Evolutionary conservation across 2,888 invertebrate species (phyloP).

Genomic region (Antitype chi): DNA sequence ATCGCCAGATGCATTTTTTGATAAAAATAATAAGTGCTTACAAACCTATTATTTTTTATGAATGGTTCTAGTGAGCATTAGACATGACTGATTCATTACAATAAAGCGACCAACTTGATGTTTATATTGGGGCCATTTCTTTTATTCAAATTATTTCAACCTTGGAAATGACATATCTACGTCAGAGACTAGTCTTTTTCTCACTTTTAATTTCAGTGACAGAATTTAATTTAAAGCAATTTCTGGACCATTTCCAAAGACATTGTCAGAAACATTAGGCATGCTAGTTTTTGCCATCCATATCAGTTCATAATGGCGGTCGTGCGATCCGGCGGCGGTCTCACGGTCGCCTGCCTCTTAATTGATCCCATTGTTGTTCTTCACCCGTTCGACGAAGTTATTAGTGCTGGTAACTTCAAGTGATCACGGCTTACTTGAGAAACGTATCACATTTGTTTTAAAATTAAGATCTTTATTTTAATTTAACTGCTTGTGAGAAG

Average conservation of each 20-base stretch:
- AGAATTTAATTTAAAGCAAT: slow-evolving; percentile 29
- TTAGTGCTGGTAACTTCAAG: slow-evolving; percentile 65
- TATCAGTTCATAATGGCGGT: slow-evolving; percentile 50
- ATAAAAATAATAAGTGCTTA: slow-evolving; percentile 57
- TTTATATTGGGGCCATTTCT: not conserved
- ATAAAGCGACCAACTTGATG: not conserved
- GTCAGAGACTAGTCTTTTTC: slow-evolving; percentile 7
- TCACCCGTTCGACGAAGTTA: slow-evolving; percentile 58
- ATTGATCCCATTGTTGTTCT: slow-evolving; percentile 69
- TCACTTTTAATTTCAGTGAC: slow-evolving; percentile 19
- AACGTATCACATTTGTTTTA: slow-evolving; percentile 27
- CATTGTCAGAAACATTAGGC: slow-evolving; percentile 41
- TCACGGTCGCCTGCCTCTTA: slow-evolving; percentile 68
- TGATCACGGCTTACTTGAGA: slow-evolving; percentile 53
- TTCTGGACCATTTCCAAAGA: slow-evolving; percentile 36
- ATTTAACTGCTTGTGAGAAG: not conserved
- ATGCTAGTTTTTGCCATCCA: slow-evolving; percentile 52
- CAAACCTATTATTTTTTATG: slow-evolving; percentile 43
- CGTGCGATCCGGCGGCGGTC: slow-evolving; percentile 59
- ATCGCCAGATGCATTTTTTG: slow-evolving; percentile 58
- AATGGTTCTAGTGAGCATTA: slow-evolving; percentile 26
- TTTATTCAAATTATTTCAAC: not conserved
- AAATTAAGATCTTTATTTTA: slow-evolving; percentile 17
- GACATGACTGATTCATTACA: slow-evolving; percentile 7
- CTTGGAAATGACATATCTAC: not conserved